phyloP scores from a whole-genome alignment of 2,888 invertebrate genomes.

The Chromoteleia sp. region DNA sequence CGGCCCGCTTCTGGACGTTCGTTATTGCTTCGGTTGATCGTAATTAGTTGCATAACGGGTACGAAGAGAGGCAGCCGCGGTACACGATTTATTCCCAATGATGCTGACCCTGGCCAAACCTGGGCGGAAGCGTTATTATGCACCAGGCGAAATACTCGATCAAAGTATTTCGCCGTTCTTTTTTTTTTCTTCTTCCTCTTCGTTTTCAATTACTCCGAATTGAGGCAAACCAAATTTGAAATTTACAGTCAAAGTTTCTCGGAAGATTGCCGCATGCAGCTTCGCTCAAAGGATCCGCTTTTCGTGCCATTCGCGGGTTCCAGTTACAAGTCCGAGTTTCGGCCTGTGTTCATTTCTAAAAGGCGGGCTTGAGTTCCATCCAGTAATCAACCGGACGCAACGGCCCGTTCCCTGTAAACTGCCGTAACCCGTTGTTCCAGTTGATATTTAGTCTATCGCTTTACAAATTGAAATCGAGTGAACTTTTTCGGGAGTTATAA shows the following conservation, averaged over 20 bases:
- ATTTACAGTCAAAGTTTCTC: too few relatives aligned
- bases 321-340: slow-evolving; percentile 17
- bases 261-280: not conserved
- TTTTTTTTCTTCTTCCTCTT: slow-evolving; percentile 1
- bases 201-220: too few relatives aligned
- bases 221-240: too few relatives aligned
- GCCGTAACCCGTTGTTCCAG: slow-evolving; percentile 17
- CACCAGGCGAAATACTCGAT: not conserved
- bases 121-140: slow-evolving; percentile 27
- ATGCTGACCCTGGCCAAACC: slow-evolving; percentile 1
- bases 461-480: slow-evolving; percentile 45
- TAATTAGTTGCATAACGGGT: slow-evolving; percentile 69
- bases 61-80: slow-evolving; percentile 50
- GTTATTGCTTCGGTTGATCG: slow-evolving; percentile 68
- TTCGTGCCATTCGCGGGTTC: not conserved
- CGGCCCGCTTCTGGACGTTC: slow-evolving; percentile 59
- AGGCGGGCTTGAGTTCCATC: slow-evolving; percentile 10
- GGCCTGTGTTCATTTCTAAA: slow-evolving; percentile 3
- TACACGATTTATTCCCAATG: slow-evolving; percentile 47
- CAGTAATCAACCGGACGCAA: slow-evolving; percentile 32
- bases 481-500: slow-evolving; percentile 48
- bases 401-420: slow-evolving; percentile 23
- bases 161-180: not conserved
- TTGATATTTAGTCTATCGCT: slow-evolving; percentile 21
- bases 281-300: slow-evolving; percentile 6